phyloP scores from a whole-genome alignment of 2,888 invertebrate species.

The Microctonus brassicae region DNA sequence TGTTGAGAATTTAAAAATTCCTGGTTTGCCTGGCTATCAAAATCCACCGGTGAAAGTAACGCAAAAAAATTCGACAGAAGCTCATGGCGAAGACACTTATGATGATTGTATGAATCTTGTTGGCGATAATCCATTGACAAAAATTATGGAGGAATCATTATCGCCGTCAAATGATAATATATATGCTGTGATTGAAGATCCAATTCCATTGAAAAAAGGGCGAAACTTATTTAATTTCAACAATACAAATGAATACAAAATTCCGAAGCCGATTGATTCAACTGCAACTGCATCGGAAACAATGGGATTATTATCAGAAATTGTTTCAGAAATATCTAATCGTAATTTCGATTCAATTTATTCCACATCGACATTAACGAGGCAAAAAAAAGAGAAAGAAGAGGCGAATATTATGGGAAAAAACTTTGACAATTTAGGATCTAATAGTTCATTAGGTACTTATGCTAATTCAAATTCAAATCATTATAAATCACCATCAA shows the following conservation, averaged over 20 bases:
- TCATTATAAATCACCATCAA: slow-evolving; percentile 74
- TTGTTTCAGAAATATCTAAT: slow-evolving; percentile 89
- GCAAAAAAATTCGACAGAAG: slow-evolving; percentile 45
- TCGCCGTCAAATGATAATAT: slow-evolving; percentile 79
- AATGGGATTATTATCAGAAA: slow-evolving; percentile 86
- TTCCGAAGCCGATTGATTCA: slow-evolving; percentile 72
- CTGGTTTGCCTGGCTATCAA: slow-evolving; percentile 74
- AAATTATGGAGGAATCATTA: slow-evolving; percentile 75
- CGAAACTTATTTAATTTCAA: slow-evolving; percentile 39
- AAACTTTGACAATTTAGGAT: slow-evolving; percentile 52
- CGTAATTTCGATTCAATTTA: slow-evolving; percentile 90
- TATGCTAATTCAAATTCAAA: slow-evolving; percentile 74
- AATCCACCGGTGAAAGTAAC: slow-evolving; percentile 68
- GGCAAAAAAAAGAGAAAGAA: slow-evolving; percentile 71
- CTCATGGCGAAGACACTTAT: slow-evolving; percentile 73
- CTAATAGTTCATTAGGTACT: slow-evolving; percentile 69
- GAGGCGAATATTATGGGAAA: slow-evolving; percentile 48
- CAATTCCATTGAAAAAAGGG: slow-evolving; percentile 71
- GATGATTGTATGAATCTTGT: slow-evolving; percentile 83
- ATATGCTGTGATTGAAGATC: slow-evolving; percentile 89
- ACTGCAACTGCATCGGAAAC: slow-evolving; percentile 67
- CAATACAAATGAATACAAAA: slow-evolving; percentile 65
- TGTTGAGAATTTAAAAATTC: slow-evolving; percentile 62
- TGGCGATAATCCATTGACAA: slow-evolving; percentile 74
- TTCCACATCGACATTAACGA: slow-evolving; percentile 79